A percentile compares a stretch with the other conserved stretches of the same genome.
Conservation (phyloP, 2,888 invertebrate genomes). For the Aquatica leii region DNA sequence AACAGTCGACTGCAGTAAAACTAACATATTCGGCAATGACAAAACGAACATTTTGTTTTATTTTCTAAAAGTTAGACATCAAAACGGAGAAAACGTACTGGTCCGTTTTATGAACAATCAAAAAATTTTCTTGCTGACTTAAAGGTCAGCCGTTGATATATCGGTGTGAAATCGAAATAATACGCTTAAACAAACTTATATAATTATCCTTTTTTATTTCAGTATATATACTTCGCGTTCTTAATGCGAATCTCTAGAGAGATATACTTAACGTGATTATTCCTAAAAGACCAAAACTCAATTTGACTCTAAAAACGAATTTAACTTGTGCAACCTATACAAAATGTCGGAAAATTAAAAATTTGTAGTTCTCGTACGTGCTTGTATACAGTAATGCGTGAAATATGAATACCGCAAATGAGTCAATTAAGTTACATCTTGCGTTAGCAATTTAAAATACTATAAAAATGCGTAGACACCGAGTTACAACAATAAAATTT, state of each 20-base stretch:
- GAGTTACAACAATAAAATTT: constrained; percentile 19
- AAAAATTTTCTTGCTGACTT: constrained; percentile 21
- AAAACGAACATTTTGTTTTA: constrained; percentile 23
- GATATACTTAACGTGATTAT: too few relatives aligned
- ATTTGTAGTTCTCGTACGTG: too few relatives aligned
- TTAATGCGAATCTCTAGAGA: constrained; percentile 27
- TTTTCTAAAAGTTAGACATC: constrained; percentile 22
- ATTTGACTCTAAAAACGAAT: too few relatives aligned
- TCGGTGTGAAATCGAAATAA: too few relatives aligned
- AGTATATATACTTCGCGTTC: constrained; percentile 23
- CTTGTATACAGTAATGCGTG: too few relatives aligned
- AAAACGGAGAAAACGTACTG: constrained; percentile 19
- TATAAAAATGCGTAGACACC: constrained; percentile 18
- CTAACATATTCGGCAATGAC: constrained; percentile 16
- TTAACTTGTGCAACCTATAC: too few relatives aligned
- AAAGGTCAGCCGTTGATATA: constrained; percentile 11
- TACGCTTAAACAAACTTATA: too few relatives aligned
- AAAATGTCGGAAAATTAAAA: too few relatives aligned
- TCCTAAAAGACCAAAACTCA: too few relatives aligned
- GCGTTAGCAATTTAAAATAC: too few relatives aligned
- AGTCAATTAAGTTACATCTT: too few relatives aligned
- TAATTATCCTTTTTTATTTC: constrained; percentile 35
- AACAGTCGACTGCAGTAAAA: constrained; percentile 23
- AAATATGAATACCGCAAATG: too few relatives aligned
- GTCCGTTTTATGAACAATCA: constrained; percentile 25